A percentile compares a stretch with the other conserved stretches of the same genome.
Evolutionary conservation across 2,888 invertebrate genomes (phyloP).

Genomic region (Rhingia rostrata): DNA sequence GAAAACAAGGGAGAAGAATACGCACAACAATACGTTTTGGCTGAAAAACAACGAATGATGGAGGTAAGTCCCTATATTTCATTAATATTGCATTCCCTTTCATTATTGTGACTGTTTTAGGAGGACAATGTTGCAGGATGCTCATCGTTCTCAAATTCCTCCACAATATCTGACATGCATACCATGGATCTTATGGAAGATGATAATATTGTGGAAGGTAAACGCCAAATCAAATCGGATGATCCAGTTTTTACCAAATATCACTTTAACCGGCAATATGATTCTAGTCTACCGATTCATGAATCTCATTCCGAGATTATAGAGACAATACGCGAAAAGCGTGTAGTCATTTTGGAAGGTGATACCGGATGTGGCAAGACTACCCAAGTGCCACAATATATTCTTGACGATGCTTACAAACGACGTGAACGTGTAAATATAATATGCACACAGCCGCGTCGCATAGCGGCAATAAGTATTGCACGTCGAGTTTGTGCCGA

Average conservation of each 20-base stretch:
- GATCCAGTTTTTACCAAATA: conserved; percentile 79
- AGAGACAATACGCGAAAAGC: conserved; percentile 84
- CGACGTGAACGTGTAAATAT: conserved; percentile 90
- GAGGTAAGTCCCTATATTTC: conserved; percentile 74
- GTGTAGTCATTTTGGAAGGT: conserved; percentile 93
- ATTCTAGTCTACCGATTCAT: conserved; percentile 80
- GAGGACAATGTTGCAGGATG: conserved; percentile 34
- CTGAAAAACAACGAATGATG: conserved; percentile 77
- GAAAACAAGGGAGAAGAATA: conserved; percentile 78
- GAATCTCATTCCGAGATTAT: conserved; percentile 85
- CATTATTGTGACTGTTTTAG: background rate
- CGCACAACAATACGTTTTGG: conserved; percentile 75
- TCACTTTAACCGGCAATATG: conserved; percentile 78
- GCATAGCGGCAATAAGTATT: conserved; percentile 96
- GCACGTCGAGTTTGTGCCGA: conserved; percentile 93
- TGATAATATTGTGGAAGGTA: conserved; percentile 47
- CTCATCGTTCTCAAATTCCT: conserved; percentile 18
- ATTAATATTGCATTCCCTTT: background rate
- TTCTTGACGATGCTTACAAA: conserved; percentile 90
- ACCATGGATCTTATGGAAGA: conserved; percentile 79
- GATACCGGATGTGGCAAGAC: conserved; percentile 98
- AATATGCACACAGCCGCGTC: conserved; percentile 95
- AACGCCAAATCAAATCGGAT: conserved; percentile 70
- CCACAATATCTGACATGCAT: conserved; percentile 75
- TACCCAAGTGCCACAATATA: conserved; percentile 94